Evolutionary conservation across 2,888 invertebrate genomes (phyloP), one percentile per base, ranked within the genome.

Genomic region (Andrena hattorfiana): DNA sequence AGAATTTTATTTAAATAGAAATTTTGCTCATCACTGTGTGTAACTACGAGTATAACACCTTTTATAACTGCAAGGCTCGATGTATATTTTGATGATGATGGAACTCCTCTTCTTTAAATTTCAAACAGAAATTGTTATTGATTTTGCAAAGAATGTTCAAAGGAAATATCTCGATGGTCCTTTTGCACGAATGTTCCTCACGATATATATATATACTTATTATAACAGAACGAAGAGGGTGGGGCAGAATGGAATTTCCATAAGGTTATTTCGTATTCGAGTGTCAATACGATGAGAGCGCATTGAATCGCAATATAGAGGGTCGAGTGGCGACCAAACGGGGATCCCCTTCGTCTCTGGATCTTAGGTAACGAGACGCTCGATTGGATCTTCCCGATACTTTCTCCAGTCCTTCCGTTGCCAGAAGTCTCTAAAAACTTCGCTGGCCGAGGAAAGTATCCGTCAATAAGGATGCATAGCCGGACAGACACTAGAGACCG

Each of bases 281-380:
- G 73, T 77, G 71, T 80, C 80, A 80, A 86, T 79, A 85, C 54
- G 42, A 48, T 49, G 66, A 72, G 56, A 64, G 60, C 70, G 70
- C 77, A 77, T 82, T 70, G 85, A 83, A 82, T 78, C 59, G 86
- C 85, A 89, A 88, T 87, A 87, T 86, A 81, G 76, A 60, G 62
- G 77, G 66, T 84, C 70, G 77, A 85, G 85, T 84, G 78, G 74
- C 74, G 75, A 62, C 77, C 72, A 62, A 77, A 72, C 72, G 78
- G 76, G 32, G 79, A 80, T 73, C 63, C 66, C 71, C 23, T 67
- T 79, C 77, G 75, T 62, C 64, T 77, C 74, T 10, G 49, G 69
- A 75, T 80, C 79, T 87, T 83, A 71, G 84, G 76, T 83, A 88
- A 88, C 84, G 89, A 89, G 87, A 86, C 77, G 82, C 79, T 77